Evolutionary conservation across 2,888 invertebrate species (phyloP), one percentile per base, ranked within the genome.

Genomic region (Didymodactylos carnosus): DNA sequence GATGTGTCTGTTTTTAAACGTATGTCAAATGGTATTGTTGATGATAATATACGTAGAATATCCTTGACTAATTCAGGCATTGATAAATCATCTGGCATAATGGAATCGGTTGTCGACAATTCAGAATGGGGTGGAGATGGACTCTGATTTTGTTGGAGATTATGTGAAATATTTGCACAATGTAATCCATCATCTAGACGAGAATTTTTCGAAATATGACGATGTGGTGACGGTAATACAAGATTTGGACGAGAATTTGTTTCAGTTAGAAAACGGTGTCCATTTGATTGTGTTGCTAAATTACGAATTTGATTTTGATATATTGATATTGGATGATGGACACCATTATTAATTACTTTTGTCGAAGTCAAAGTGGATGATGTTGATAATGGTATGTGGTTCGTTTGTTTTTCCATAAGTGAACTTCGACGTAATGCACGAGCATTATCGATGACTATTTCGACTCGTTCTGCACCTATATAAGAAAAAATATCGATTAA

Each of bases 381-480:
- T 25, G 75, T 23, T 39, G 76, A 40, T 40, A 53, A 41, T 72
- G 71, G 46, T 69, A 72, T 71, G 39, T 53, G 14, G 35, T 62
- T 35, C 29, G 29, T 62, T 7, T 29, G 35, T 35, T 35, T 29
- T 35, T 62, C 62, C 10, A 35, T 29, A n/a, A 62, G 35, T 29
- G 62, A 62, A 1, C 35, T 62, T n/a, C 62, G 62, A 10, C 62
- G 62, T n/a, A 62, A n/a, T 35, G n/a, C 35, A 35, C 95, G 87
- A 11, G 95, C 94, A 6, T 90, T 89, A 78, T 97, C 97, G 78
- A 98, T 86, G 69, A 97, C 95, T 75, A 91, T 87, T 82, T 98
- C 97, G 79, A 98, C 95, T 77, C 97, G 87, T 84, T 98, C 97
- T 39, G 95, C 94, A 75, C 85, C 62, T 62, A 62, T 6, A n/a